These are phyloP conservation scores for Oreonectes daqikongensis DNA, from an alignment of 2,797 vertebrate genomes.

Conservation along the genomic window DNA sequence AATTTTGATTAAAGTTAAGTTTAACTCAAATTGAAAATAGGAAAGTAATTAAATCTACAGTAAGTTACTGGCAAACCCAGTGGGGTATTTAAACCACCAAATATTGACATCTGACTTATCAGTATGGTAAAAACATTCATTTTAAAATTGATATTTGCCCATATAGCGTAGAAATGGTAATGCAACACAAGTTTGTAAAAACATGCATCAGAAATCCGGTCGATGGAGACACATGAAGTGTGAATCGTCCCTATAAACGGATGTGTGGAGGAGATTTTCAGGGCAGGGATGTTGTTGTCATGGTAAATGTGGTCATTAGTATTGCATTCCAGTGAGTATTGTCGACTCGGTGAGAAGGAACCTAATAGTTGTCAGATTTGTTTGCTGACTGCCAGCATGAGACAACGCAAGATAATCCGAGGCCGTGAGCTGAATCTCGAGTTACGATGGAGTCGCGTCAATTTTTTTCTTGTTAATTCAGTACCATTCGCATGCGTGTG, in stretches of 20 bases:
- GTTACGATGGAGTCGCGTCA: not conserved
- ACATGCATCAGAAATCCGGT: too few species aligned
- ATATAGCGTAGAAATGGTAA: too few species aligned
- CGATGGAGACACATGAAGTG: too few species aligned
- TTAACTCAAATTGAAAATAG: too few species aligned
- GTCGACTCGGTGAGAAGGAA: not conserved
- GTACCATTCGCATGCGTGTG: not conserved
- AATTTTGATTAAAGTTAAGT: too few species aligned
- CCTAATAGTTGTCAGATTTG: not conserved
- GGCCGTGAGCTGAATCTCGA: not conserved
- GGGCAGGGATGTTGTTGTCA: not conserved
- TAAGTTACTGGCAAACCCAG: too few species aligned
- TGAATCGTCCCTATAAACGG: not conserved
- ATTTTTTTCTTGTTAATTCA: not conserved
- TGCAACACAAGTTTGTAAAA: too few species aligned
- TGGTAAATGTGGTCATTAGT: slow-evolving; percentile 1
- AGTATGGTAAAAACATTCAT: too few species aligned
- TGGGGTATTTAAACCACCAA: too few species aligned
- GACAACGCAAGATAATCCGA: not conserved
- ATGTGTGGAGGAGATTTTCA: not conserved
- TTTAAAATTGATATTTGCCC: too few species aligned
- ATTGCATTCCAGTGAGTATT: not conserved
- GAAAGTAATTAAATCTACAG: too few species aligned
- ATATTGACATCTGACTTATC: too few species aligned
- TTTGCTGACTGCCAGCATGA: slow-evolving; percentile 7